Evolutionary conservation across 2,888 invertebrate species (phyloP).

Genomic region (Linnaemya vulpina): DNA sequence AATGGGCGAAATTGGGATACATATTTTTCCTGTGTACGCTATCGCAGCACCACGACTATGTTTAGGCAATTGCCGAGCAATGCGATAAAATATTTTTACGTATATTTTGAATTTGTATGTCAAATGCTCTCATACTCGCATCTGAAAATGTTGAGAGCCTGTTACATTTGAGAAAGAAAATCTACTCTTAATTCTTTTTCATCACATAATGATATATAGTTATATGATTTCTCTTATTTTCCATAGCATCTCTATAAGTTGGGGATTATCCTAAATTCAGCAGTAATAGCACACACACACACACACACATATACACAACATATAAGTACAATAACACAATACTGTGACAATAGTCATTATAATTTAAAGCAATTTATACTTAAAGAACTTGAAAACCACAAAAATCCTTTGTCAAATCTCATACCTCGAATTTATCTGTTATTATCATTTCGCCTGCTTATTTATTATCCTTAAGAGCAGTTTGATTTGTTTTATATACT

Average conservation of each 20-base stretch:
- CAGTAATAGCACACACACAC: not conserved
- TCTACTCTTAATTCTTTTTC: constrained; percentile 76
- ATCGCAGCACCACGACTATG: constrained; percentile 2
- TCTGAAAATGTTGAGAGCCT: constrained; percentile 76
- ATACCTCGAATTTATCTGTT: not conserved
- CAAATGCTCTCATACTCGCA: not conserved
- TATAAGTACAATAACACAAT: too few relatives aligned
- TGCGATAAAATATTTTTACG: not conserved
- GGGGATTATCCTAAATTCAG: constrained; percentile 67
- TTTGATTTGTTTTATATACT: not conserved
- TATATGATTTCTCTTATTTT: constrained; percentile 46
- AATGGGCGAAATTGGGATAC: constrained; percentile 8
- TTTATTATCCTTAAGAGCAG: constrained; percentile 50
- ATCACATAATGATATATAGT: constrained; percentile 20
- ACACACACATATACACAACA: constrained; percentile 12
- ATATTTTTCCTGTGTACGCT: not conserved
- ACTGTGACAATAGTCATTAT: constrained; percentile 10
- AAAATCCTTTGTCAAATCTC: constrained; percentile 2
- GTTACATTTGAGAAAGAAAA: constrained; percentile 81
- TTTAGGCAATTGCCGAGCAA: not conserved
- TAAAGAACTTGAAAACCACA: constrained; percentile 46
- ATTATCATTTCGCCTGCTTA: constrained; percentile 32
- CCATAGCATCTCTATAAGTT: constrained; percentile 44
- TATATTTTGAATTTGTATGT: constrained; percentile 2
- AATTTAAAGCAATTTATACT: constrained; percentile 55